Evolutionary conservation across 2,888 invertebrate genomes (phyloP), one percentile per base, ranked within the genome.

Genomic region (Cryptocheilus praepositus): DNA sequence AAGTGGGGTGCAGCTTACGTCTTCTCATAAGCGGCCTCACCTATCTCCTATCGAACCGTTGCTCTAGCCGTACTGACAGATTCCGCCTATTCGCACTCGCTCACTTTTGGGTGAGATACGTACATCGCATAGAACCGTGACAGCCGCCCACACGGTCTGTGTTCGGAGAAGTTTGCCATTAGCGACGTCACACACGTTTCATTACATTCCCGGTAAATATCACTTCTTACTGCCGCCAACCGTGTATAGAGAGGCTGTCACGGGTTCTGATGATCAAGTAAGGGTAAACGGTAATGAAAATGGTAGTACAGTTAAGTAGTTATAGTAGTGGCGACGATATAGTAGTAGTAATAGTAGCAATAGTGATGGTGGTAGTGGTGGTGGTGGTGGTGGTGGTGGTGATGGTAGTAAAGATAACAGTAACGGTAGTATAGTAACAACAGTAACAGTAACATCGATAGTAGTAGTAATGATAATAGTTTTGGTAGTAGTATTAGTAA

Each of bases 341-440:
- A 52, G 22, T 5, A 45, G 51, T 59, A 49, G 55, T 53, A 57
- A 22, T 51, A 61, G 43, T 19, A 45, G 57, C 54, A 54, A 21
- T 51, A 25, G 36, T 58, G 63, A 25, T 62, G 55, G 46, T 65
- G 51, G 28, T 49, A 53, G 49, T 62, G 63, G 18, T 54, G 53
- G 43, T 72, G 61, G 57, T 67, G 71, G 67, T 77, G 74, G 59
- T 54, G 57, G 61, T 69, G 67, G 28, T 71, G 67, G 53, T 64
- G 72, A 58, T 68, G 70, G 70, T 57, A 61, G 59, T 54, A 53
- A 44, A 57, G 62, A 67, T 71, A 71, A 72, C 46, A 46, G 65
- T 61, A 66, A n/a, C n/a, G n/a, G n/a, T n/a, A n/a, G n/a, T n/a
- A n/a, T n/a, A n/a, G n/a, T n/a, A 65, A 63, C 69, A 69, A 72